Base-by-base conservation (phyloP, 2,113 vertebrate genomes). In the Ciconia stormi region DNA sequence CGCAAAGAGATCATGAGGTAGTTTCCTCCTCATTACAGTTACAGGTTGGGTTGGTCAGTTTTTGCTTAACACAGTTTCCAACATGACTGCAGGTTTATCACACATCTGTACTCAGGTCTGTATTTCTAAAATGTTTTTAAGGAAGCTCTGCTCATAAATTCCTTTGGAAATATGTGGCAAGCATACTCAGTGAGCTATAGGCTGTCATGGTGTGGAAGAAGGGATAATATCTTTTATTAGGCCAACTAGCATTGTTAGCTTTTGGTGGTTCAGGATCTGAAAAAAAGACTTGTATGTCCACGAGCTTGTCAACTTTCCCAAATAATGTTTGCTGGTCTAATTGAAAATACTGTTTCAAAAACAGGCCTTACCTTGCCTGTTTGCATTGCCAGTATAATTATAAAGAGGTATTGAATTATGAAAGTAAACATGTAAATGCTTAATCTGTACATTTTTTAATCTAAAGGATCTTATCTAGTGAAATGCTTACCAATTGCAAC, bases 401-500 rank as follows among this genome's bases (percentile, higher is more conserved):
- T 34, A 61, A 83, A 52, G 20, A 23, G 13, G 27, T 66, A n/a
- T 3, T 49, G 53, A 92, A 87, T 84, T 84, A 53, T 53, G 59
- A 63, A 70, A 87, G 73, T 87, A 83, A 96, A 94, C 26, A 71
- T 15, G 4, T 13, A 55, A 46, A 22, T 46, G 32, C 42, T 52
- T 53, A 22, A 55, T 27, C 46, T 29, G 19, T 19, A 3, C 0
- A 1, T 0, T 10, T 72, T 59, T 70, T 67, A 53, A 46, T 23
- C 25, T 34, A 1, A 21, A 44, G 44, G 42, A 26, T 69, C 52
- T 90, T 80, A 16, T 40, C 69, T 87, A 85, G 74, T 72, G 62
- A 89, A 66, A 71, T 70, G 27, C 47, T 61, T 96, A n/a, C 46
- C 82, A 84, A 12, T 38, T 93, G 90, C 70, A 93, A n/a, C 11